phyloP scores from a whole-genome alignment of 2,888 invertebrate genomes.

The Cryptocephalus moraei region DNA sequence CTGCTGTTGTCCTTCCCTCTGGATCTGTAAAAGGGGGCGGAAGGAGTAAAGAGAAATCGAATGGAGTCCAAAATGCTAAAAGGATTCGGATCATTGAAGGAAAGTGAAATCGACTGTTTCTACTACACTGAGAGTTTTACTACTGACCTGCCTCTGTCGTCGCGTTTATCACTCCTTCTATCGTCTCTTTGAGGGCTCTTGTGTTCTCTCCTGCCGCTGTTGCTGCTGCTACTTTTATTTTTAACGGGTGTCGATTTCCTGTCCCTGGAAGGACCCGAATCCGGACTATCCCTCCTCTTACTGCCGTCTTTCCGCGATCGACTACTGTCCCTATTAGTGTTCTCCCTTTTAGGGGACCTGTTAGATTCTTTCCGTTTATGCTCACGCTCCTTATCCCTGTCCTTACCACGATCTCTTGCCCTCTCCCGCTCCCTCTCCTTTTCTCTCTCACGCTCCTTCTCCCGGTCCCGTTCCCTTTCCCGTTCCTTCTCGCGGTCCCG shows the following conservation, averaged over 20 bases:
- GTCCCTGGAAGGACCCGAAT: slow-evolving; percentile 35
- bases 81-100: no score
- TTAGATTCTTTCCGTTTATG: slow-evolving; percentile 8
- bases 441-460: slow-evolving; percentile 36
- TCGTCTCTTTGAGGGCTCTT: slow-evolving; percentile 40
- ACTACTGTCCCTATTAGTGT: slow-evolving; percentile 27
- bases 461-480: slow-evolving; percentile 43
- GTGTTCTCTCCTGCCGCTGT: slow-evolving; percentile 24
- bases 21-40: slow-evolving; percentile 19
- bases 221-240: slow-evolving; percentile 25
- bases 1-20: slow-evolving; percentile 26
- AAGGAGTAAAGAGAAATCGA: neutral
- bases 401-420: slow-evolving; percentile 29
- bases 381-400: slow-evolving; percentile 33
- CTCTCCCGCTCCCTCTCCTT: slow-evolving; percentile 28
- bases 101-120: no score
- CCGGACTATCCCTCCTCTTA: slow-evolving; percentile 36
- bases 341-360: neutral
- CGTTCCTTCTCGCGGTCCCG: slow-evolving; percentile 33
- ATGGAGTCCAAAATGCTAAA: no score
- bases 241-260: slow-evolving; percentile 29
- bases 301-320: slow-evolving; percentile 23
- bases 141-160: slow-evolving; percentile 39
- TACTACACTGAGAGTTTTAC: neutral
- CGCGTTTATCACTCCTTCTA: slow-evolving; percentile 32